Percentiles rank a stretch among this genome's conserved stretches.
phyloP scores from a whole-genome alignment of 2,113 vertebrate genomes.

The Centropristis striata region DNA sequence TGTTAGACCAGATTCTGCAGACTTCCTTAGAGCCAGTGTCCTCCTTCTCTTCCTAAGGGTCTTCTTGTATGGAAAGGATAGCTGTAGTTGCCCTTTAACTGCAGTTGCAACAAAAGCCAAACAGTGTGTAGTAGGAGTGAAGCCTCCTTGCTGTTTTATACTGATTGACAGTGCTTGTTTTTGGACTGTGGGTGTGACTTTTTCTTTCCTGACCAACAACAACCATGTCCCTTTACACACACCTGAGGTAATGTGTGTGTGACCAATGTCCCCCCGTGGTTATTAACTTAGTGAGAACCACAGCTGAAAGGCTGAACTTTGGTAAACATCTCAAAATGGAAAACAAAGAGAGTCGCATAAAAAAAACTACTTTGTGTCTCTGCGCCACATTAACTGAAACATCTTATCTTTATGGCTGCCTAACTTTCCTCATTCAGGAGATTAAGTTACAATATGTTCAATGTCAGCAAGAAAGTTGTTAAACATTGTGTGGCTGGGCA shows the following conservation, averaged over 20 bases:
- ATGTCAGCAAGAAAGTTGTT: not conserved
- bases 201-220: slow-evolving; percentile 28
- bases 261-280: not conserved
- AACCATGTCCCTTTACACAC: not conserved
- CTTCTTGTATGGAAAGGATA: not conserved
- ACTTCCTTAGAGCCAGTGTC: not conserved
- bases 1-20: slow-evolving; percentile 5
- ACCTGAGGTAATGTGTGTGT: slow-evolving; percentile 9
- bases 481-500: not conserved
- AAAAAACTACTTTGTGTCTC: not conserved
- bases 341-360: not conserved
- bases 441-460: slow-evolving; percentile 5
- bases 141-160: not conserved
- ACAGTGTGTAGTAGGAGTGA: slow-evolving; percentile 3
- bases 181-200: slow-evolving; percentile 60
- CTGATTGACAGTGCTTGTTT: slow-evolving; percentile 36
- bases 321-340: not conserved
- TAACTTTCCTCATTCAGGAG: not conserved
- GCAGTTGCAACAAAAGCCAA: slow-evolving; percentile 4
- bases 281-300: slow-evolving; percentile 12
- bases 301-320: not conserved
- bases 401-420: slow-evolving; percentile 54
- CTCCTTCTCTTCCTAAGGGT: not conserved
- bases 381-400: not conserved
- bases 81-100: not conserved